Evolutionary conservation across 2,797 vertebrate genomes (phyloP).

Genomic region (Eurystomus glaucurus): DNA sequence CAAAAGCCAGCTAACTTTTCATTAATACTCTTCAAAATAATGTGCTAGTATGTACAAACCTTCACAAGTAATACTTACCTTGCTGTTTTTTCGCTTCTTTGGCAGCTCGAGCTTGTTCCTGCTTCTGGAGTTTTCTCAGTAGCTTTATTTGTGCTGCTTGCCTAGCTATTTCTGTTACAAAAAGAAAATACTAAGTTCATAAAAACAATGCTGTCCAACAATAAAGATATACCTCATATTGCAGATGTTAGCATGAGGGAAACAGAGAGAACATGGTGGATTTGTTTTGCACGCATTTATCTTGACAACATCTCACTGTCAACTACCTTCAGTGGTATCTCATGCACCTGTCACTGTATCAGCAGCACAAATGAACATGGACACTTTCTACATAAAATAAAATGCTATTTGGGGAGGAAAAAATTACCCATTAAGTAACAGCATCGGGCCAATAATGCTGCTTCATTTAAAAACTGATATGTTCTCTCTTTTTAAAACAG

Average conservation of each 20-base stretch:
- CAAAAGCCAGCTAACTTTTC: neutral
- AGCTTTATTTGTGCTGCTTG: constrained; percentile 97
- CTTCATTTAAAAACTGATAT: neutral
- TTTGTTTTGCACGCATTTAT: neutral
- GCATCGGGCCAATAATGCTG: neutral
- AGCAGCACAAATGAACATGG: neutral
- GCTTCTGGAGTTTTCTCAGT: constrained; percentile 94
- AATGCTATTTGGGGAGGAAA: neutral
- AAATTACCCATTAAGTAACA: neutral
- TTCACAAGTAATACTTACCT: constrained; percentile 81
- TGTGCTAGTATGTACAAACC: neutral
- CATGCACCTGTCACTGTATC: neutral
- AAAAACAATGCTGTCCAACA: neutral
- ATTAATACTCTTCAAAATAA: neutral
- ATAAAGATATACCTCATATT: neutral
- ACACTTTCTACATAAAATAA: neutral
- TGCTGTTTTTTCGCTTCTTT: constrained; percentile 96
- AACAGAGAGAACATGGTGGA: neutral
- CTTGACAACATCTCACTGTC: neutral
- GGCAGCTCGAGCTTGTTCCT: constrained; percentile 92
- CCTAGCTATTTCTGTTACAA: constrained; percentile 93
- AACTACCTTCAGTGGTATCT: neutral
- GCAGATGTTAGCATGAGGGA: neutral
- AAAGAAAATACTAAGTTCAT: neutral
- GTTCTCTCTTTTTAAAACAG: neutral